Conservation (phyloP, 1,140 invertebrate species). For the Zeugodacus cucurbitae region DNA sequence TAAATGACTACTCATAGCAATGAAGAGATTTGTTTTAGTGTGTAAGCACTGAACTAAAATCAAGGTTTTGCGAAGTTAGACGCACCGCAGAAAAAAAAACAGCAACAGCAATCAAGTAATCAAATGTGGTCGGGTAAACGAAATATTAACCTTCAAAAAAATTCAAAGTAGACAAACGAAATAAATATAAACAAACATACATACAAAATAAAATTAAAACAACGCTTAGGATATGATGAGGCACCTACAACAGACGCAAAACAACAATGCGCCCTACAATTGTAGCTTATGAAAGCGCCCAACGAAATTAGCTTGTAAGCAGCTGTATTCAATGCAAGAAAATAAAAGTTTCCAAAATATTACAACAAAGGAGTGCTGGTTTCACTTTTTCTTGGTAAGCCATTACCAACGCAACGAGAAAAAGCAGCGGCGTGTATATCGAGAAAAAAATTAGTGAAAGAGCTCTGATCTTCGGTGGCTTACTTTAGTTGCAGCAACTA, state of each 20-base stretch:
- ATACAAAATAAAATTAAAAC: neutral
- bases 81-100: neutral
- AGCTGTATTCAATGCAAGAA: neutral
- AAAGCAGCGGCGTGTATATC: neutral
- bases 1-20: neutral
- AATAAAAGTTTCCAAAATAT: neutral
- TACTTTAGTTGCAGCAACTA: neutral
- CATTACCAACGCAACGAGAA: neutral
- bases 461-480: neutral
- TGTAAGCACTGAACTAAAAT: neutral
- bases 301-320: neutral
- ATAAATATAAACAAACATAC: neutral
- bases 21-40: neutral
- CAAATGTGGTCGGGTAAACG: neutral
- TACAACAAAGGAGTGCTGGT: neutral
- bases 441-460: neutral
- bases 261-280: neutral
- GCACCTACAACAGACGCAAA: neutral
- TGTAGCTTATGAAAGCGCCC: neutral
- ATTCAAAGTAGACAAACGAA: neutral
- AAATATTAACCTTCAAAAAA: constrained; percentile 5
- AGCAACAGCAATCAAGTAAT: neutral
- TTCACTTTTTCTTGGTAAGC: constrained; percentile 2
- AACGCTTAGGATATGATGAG: neutral
- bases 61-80: neutral